Evolutionary conservation across 1,140 invertebrate genomes (phyloP), one percentile per base, ranked within the genome.

Genomic region (Nomia melanderi): DNA sequence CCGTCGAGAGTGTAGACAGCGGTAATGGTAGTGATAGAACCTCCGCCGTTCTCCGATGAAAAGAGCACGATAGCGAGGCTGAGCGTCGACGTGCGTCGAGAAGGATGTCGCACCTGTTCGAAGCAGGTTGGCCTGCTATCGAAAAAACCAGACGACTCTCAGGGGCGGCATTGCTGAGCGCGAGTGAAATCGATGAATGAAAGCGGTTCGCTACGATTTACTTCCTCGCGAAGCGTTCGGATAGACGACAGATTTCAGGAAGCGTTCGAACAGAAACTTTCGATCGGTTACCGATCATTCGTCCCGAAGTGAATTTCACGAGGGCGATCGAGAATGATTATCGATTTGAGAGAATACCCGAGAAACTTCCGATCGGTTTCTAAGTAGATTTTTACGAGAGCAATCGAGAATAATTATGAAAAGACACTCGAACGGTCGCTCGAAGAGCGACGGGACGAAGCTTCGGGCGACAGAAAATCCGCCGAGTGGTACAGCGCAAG

Each of bases 171-270:
- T 74, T 71, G 62, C 65, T 72, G 11, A n/a, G n/a, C 36, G 47
- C 23, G n/a, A 74, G 81, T 66, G 78, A 86, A 77, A 77, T 81
- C 77, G 56, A 64, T 63, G 63, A 83, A 85, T 77, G 70, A 85
- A 87, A 86, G 71, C 74, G 62, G 56, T 47, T 25, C 23, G 31
- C 64, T 41, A n/a, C 53, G 27, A 41, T 53, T 33, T 44, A 71
- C n/a, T 17, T 2, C 1, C 5, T 9, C 6, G 14, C 33, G 50
- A n/a, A 27, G 20, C 17, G 7, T 14, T n/a, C 6, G 14, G 4
- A 1, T 12, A 44, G 4, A 12, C 11, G 4, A 17, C 12, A 44
- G 11, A 41, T n/a, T n/a, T n/a, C n/a, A 41, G 14, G 36, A 39
- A 39, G 36, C 5, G 5, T 9, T 39, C 11, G 11, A 2, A 7